Evolutionary conservation across 2,888 invertebrate species (phyloP).

Genomic region (Bimastos eiseni): DNA sequence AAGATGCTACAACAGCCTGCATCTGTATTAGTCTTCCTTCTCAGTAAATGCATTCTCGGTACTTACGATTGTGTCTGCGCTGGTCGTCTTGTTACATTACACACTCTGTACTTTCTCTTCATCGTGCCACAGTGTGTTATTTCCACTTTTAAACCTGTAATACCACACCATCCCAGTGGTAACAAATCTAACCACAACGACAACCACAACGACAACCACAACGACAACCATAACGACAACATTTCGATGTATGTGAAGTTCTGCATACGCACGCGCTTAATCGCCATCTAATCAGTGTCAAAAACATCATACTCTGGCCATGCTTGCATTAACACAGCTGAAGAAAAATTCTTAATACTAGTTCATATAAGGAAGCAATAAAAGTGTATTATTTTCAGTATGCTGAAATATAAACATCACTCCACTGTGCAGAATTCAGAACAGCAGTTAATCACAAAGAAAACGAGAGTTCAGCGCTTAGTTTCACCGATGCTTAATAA

Average conservation of each 20-base stretch:
- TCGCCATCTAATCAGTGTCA: not conserved
- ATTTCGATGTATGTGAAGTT: too few species aligned
- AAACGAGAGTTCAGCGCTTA: not conserved
- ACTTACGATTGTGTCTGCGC: constrained; percentile 99
- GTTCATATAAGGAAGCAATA: not conserved
- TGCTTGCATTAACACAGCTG: not conserved
- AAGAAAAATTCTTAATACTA: not conserved
- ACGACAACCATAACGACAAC: not conserved
- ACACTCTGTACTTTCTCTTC: constrained; percentile 97
- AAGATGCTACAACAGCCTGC: too few species aligned
- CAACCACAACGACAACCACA: not conserved
- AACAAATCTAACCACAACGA: not conserved
- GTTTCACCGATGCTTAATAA: not conserved
- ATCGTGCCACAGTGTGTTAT: constrained; percentile 99
- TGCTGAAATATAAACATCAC: not conserved
- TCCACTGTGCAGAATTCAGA: not conserved
- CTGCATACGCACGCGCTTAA: too few species aligned
- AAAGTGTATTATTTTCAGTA: not conserved
- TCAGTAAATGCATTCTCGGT: not conserved
- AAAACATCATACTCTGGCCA: not conserved
- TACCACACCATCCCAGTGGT: not conserved
- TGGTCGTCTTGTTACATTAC: constrained; percentile 96
- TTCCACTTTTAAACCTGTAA: constrained; percentile 78
- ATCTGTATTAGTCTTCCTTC: too few species aligned
- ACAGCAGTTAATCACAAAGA: not conserved